These are phyloP conservation scores for Gracilinanus agilis DNA, from an alignment of 2,113 vertebrate species.

Conservation along the genomic window DNA sequence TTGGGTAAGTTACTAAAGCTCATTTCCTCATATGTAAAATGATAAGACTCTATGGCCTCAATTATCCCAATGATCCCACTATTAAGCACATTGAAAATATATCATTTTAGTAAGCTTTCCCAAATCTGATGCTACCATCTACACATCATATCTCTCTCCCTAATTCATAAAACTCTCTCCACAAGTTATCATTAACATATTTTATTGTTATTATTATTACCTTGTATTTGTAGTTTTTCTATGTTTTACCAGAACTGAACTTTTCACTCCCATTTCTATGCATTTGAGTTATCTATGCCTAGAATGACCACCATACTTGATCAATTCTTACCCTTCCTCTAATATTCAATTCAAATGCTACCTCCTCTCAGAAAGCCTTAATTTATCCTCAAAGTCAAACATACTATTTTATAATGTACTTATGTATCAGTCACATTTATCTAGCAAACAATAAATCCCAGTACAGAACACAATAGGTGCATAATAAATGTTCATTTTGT, in stretches of 20 bases:
- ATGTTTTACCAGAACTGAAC: neutral
- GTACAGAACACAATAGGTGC: neutral
- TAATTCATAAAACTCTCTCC: neutral
- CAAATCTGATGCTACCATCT: neutral
- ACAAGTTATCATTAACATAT: neutral
- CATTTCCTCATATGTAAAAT: neutral
- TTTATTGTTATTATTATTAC: neutral
- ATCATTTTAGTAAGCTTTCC: neutral
- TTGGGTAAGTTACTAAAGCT: neutral
- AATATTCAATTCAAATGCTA: neutral
- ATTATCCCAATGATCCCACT: neutral
- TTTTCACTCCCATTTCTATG: neutral
- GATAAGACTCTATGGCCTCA: neutral
- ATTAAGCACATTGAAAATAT: neutral
- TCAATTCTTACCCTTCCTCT: neutral
- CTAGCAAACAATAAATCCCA: neutral
- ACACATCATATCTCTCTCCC: neutral
- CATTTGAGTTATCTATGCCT: neutral
- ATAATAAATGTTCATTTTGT: neutral
- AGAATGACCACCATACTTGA: neutral
- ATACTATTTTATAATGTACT: neutral
- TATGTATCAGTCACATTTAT: neutral
- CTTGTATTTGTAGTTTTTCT: neutral
- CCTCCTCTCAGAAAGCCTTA: neutral
- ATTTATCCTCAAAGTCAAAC: neutral